These are phyloP conservation scores for Drymonia ruficornis DNA, from an alignment of 2,888 invertebrate species.

Conservation along the genomic window DNA sequence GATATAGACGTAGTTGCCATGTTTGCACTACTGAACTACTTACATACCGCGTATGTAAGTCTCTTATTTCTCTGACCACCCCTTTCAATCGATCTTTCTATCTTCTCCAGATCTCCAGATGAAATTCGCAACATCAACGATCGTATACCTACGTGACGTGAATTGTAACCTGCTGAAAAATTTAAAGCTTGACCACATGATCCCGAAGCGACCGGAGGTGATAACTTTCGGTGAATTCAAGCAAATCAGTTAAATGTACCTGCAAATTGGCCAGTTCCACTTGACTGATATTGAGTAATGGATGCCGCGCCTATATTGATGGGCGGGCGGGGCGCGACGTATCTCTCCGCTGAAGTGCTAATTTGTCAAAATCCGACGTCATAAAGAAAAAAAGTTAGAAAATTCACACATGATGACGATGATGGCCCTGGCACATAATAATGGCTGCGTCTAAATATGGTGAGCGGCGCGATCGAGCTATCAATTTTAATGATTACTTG, in stretches of 20 bases:
- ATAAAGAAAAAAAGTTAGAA: slow-evolving; percentile 66
- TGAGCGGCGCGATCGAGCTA: too few species aligned
- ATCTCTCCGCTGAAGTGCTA: slow-evolving; percentile 69
- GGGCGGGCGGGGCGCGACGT: slow-evolving; percentile 61
- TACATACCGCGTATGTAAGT: too few species aligned
- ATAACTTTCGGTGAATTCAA: slow-evolving; percentile 75
- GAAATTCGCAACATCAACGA: too few species aligned
- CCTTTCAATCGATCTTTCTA: too few species aligned
- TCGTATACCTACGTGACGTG: not conserved
- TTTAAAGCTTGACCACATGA: slow-evolving; percentile 38
- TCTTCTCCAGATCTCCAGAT: too few species aligned
- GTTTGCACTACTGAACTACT: too few species aligned
- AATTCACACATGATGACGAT: slow-evolving; percentile 44
- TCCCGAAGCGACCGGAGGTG: slow-evolving; percentile 44
- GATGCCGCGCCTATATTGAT: slow-evolving; percentile 74
- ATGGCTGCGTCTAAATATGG: too few species aligned
- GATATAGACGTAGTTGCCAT: too few species aligned
- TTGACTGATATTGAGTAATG: slow-evolving; percentile 81
- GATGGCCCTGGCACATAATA: not conserved
- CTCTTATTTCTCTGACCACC: too few species aligned
- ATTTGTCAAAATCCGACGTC: slow-evolving; percentile 75
- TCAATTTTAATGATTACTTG: too few species aligned
- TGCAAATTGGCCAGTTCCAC: slow-evolving; percentile 82
- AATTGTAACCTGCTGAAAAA: not conserved
- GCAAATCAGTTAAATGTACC: slow-evolving; percentile 82